phyloP scores from a whole-genome alignment of 2,113 vertebrate genomes.

The Triplophysa tibetana region DNA sequence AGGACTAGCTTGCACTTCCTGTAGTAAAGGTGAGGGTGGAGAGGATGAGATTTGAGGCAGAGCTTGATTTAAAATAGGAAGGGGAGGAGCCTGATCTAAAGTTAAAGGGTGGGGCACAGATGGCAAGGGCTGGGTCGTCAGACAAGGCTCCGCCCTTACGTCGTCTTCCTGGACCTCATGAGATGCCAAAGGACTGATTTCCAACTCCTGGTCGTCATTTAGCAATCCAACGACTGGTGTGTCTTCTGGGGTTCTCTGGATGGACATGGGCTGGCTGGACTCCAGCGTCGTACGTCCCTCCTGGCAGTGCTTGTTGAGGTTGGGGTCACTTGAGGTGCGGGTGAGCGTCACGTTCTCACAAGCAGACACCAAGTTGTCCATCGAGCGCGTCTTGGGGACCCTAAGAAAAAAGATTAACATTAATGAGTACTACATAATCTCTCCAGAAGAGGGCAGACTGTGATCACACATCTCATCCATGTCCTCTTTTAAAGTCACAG shows the following conservation, averaged over 20 bases:
- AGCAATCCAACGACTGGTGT: slow-evolving; percentile 34
- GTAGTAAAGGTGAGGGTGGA: slow-evolving; percentile 47
- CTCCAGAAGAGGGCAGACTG: slow-evolving; percentile 60
- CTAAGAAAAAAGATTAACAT: slow-evolving; percentile 63
- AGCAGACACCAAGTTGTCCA: slow-evolving; percentile 92
- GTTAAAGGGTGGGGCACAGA: slow-evolving; percentile 64
- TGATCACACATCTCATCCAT: slow-evolving; percentile 1
- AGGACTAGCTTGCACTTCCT: slow-evolving; percentile 60
- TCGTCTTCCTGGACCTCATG: slow-evolving; percentile 51
- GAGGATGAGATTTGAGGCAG: slow-evolving; percentile 55
- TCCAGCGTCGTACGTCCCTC: slow-evolving; percentile 81
- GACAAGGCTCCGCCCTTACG: slow-evolving; percentile 66
- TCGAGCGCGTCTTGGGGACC: slow-evolving; percentile 94
- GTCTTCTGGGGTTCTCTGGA: slow-evolving; percentile 51
- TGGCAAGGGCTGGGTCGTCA: slow-evolving; percentile 71
- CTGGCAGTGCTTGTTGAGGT: slow-evolving; percentile 96
- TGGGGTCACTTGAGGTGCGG: slow-evolving; percentile 96
- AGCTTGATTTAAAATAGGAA: slow-evolving; percentile 59
- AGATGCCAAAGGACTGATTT: slow-evolving; percentile 1
- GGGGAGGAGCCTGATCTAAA: slow-evolving; percentile 37
- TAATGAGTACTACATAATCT: not conserved
- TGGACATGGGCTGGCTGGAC: slow-evolving; percentile 57
- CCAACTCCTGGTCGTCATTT: slow-evolving; percentile 46
- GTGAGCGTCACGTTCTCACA: slow-evolving; percentile 88
- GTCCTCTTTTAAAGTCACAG: no score